Percentiles rank a stretch among this genome's conserved stretches.
These are phyloP conservation scores for Psittacula derbiana DNA, from an alignment of 2,797 vertebrate species.

Conservation along the genomic window DNA sequence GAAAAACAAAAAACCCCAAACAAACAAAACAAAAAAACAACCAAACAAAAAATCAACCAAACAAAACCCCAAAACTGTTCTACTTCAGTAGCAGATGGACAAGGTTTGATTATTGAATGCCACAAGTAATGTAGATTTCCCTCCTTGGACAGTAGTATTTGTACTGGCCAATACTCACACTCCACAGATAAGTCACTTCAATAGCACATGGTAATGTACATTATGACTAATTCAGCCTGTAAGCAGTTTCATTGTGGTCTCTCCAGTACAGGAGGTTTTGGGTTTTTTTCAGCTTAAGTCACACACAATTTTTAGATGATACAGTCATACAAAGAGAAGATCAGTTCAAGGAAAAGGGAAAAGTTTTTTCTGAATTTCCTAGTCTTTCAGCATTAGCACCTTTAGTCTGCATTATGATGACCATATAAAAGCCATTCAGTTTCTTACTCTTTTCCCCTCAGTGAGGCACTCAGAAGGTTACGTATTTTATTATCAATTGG, in stretches of 20 bases:
- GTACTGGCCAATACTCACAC: constrained; percentile 32
- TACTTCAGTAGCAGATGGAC: not conserved
- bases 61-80: not conserved
- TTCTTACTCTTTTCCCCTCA: not conserved
- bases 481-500: not conserved
- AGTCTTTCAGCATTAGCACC: constrained; percentile 27
- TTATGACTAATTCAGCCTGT: constrained; percentile 67
- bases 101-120: not conserved
- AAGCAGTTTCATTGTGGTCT: constrained; percentile 66
- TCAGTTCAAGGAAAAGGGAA: constrained; percentile 32
- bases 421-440: not conserved
- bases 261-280: constrained; percentile 45
- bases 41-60: not conserved
- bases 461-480: not conserved
- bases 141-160: constrained; percentile 5
- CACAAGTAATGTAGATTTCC: not conserved
- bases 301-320: constrained; percentile 58
- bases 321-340: constrained; percentile 35
- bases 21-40: not conserved
- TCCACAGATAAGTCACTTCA: not conserved
- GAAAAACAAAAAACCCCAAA: not conserved
- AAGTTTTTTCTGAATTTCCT: constrained; percentile 42
- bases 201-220: constrained; percentile 19
- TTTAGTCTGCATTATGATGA: not conserved
- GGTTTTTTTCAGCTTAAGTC: constrained; percentile 68